Percentiles rank a stretch among this genome's conserved stretches.
These are phyloP conservation scores for Hydrolagus colliei DNA, from an alignment of 2,797 vertebrate species.

Conservation along the genomic window DNA sequence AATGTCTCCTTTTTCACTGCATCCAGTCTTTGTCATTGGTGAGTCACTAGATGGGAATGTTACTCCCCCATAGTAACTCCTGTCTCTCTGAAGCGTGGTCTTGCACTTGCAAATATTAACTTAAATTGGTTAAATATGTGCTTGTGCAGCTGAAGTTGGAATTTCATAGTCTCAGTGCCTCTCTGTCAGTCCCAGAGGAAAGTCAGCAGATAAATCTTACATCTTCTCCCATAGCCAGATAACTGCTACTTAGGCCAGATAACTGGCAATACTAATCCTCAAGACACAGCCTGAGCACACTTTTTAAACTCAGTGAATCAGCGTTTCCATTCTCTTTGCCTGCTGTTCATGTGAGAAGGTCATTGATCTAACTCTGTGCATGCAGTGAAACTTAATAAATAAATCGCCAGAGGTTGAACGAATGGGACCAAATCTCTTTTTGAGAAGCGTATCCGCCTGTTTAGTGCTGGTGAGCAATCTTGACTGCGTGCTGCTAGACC, in stretches of 20 bases:
- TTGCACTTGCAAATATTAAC: neutral
- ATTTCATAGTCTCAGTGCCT: neutral
- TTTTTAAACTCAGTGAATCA: neutral
- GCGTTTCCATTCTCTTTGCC: neutral
- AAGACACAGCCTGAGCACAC: neutral
- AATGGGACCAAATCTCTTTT: neutral
- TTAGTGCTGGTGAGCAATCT: neutral
- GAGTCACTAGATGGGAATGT: neutral
- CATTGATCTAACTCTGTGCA: neutral
- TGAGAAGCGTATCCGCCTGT: neutral
- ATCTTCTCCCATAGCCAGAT: neutral
- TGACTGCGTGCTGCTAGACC: neutral
- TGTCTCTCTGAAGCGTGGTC: no score
- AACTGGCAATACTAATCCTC: neutral
- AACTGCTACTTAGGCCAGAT: neutral
- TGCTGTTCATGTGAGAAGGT: neutral
- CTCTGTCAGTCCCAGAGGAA: neutral
- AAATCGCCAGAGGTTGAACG: neutral
- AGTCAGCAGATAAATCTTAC: neutral
- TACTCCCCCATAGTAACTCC: neutral
- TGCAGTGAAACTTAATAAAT: neutral
- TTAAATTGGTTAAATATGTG: neutral
- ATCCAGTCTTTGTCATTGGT: neutral
- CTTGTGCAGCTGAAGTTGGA: neutral
- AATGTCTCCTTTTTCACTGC: neutral